Evolutionary conservation across 1,140 invertebrate species (phyloP).

Genomic region (Formica exsecta): DNA sequence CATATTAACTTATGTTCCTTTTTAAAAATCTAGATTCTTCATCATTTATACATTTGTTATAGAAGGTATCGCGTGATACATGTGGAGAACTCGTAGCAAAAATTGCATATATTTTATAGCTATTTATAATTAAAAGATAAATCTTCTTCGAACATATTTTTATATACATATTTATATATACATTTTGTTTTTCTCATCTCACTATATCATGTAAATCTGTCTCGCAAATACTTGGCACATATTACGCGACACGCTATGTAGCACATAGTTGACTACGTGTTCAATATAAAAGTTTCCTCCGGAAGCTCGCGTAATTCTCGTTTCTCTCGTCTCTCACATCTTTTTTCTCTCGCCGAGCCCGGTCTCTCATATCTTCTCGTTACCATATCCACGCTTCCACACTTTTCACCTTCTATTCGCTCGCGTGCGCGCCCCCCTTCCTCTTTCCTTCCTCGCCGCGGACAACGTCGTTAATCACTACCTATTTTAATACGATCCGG

Average conservation of each 20-base stretch:
- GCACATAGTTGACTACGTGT: constrained; percentile 25
- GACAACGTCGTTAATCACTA: constrained; percentile 73
- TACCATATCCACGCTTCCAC: constrained; percentile 48
- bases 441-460: neutral
- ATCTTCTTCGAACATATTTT: neutral
- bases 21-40: neutral
- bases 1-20: neutral
- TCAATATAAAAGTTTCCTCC: constrained; percentile 46
- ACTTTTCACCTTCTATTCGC: constrained; percentile 45
- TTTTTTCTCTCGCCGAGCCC: constrained; percentile 11
- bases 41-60: neutral
- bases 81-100: neutral
- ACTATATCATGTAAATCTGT: neutral
- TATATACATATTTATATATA: neutral
- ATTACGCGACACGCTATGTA: constrained; percentile 2
- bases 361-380: constrained; percentile 45
- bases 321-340: constrained; percentile 27
- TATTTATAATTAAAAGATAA: neutral
- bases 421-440: neutral
- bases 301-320: constrained; percentile 14
- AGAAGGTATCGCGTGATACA: too few relatives aligned
- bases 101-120: neutral
- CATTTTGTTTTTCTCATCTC: neutral
- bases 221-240: constrained; percentile 1
- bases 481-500: constrained; percentile 74